phyloP scores from a whole-genome alignment of 2,797 vertebrate genomes.

The Carapus acus region DNA sequence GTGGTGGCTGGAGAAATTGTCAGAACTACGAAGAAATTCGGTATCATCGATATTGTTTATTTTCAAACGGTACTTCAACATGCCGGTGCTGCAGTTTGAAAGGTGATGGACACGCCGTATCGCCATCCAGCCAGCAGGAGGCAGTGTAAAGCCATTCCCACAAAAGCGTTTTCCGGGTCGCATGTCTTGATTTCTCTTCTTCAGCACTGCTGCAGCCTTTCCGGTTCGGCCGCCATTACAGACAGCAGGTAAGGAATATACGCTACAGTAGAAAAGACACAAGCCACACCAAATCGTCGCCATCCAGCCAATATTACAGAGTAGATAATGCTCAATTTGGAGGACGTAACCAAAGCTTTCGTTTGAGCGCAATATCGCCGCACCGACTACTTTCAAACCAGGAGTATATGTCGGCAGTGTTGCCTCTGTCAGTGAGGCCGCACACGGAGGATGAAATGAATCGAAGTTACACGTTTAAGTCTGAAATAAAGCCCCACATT shows the following conservation, averaged over 20 bases:
- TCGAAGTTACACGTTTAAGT: too few relatives aligned
- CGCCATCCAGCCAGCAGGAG: conserved; percentile 8
- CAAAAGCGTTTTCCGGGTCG: conserved; percentile 18
- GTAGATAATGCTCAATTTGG: fast-evolving
- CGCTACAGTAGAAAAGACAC: fast-evolving
- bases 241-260: conserved; percentile 60
- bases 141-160: neutral
- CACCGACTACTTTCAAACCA: too few relatives aligned
- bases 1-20: too few relatives aligned
- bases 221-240: conserved; percentile 73
- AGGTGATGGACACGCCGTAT: neutral
- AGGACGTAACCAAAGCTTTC: fast-evolving
- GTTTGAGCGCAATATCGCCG: neutral
- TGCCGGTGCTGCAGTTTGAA: too few relatives aligned
- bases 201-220: conserved; percentile 61
- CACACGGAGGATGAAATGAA: too few relatives aligned
- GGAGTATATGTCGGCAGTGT: too few relatives aligned
- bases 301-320: conserved; percentile 27
- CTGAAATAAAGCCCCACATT: too few relatives aligned
- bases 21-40: too few relatives aligned
- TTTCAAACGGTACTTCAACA: too few relatives aligned
- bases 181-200: conserved; percentile 10
- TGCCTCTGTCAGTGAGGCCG: too few relatives aligned
- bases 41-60: too few relatives aligned
- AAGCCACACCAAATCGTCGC: conserved; percentile 55